phyloP scores from a whole-genome alignment of 2,797 vertebrate genomes.

The Lutjanus campechanus region DNA sequence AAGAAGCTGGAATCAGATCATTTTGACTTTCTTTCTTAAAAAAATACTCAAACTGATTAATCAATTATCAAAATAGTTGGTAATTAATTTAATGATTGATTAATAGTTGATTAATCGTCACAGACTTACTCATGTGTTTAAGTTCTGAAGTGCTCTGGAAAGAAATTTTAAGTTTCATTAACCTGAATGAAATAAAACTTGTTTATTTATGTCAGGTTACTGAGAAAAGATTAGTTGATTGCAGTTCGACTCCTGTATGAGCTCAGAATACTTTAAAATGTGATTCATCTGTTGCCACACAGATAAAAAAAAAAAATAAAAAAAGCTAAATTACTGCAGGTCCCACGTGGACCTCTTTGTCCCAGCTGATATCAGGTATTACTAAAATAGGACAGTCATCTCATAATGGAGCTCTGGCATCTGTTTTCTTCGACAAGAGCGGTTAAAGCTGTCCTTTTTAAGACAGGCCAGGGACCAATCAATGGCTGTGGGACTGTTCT shows the following conservation, averaged over 20 bases:
- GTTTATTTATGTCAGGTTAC: too few species aligned
- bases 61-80: too few species aligned
- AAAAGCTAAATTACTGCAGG: slow-evolving; percentile 37
- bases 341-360: slow-evolving; percentile 30
- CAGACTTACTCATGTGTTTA: too few species aligned
- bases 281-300: slow-evolving; percentile 34
- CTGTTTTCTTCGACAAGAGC: slow-evolving; percentile 57
- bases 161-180: too few species aligned
- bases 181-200: too few species aligned
- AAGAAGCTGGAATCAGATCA: too few species aligned
- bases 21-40: too few species aligned
- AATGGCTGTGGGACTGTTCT: slow-evolving; percentile 59
- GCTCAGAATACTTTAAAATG: slow-evolving; percentile 30
- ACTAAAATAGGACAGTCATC: slow-evolving; percentile 45
- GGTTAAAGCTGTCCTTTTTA: slow-evolving; percentile 64
- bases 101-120: too few species aligned
- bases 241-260: background rate
- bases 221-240: too few species aligned
- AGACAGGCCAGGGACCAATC: slow-evolving; percentile 74
- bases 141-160: too few species aligned
- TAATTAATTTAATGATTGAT: too few species aligned
- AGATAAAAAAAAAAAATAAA: slow-evolving; percentile 45
- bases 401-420: slow-evolving; percentile 41
- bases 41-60: too few species aligned
- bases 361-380: slow-evolving; percentile 36